phyloP scores from a whole-genome alignment of 2,113 vertebrate genomes.

The Lycocorax pyrrhopterus region DNA sequence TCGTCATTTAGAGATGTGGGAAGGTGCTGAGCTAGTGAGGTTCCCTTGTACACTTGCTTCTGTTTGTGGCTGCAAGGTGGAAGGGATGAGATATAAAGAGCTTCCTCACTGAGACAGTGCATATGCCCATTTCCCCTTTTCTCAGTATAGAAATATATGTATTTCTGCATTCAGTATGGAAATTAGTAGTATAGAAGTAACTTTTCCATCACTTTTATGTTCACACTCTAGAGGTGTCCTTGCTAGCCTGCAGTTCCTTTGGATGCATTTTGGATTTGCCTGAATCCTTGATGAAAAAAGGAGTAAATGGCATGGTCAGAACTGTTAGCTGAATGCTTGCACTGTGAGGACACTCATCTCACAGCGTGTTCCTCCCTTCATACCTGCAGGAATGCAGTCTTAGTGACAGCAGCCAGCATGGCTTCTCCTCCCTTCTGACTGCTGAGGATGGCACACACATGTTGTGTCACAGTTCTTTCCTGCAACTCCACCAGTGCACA shows the following conservation, averaged over 20 bases:
- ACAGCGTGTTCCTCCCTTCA: background rate
- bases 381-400: conserved; percentile 22
- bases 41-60: background rate
- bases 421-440: background rate
- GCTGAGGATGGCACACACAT: background rate
- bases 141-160: background rate
- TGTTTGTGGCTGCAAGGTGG: background rate
- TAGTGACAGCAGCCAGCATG: conserved; percentile 14
- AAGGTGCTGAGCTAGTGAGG: background rate
- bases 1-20: background rate
- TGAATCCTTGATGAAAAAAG: background rate
- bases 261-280: background rate
- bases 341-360: background rate
- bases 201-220: background rate
- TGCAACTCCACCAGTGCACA: background rate
- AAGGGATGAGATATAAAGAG: background rate
- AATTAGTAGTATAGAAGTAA: background rate
- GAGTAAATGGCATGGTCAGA: background rate
- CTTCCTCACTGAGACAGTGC: background rate
- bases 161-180: background rate
- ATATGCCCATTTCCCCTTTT: background rate
- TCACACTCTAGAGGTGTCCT: background rate
- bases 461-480: background rate
- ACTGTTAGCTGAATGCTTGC: background rate
- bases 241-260: background rate